Percentiles rank a stretch among this genome's conserved stretches.
These are phyloP conservation scores for Mellilla xanthometata DNA, from an alignment of 2,888 invertebrate species.

Conservation along the genomic window DNA sequence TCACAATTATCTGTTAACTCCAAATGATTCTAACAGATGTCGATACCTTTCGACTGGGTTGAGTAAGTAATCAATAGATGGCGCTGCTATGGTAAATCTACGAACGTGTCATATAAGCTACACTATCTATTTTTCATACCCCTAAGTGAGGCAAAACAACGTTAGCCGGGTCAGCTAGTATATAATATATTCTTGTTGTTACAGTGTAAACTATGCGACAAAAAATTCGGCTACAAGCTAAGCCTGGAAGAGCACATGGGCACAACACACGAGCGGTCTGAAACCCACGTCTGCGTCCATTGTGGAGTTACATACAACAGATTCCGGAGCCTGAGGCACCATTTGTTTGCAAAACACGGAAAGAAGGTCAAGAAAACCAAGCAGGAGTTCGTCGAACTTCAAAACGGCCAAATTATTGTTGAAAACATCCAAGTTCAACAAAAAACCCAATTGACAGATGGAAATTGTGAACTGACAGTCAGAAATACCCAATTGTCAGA, in stretches of 20 bases:
- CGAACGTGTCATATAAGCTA: too few relatives aligned
- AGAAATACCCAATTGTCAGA: background rate
- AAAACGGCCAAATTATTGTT: background rate
- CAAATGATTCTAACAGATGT: too few relatives aligned
- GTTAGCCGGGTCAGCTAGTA: background rate
- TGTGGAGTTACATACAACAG: slow-evolving; percentile 62
- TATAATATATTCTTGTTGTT: slow-evolving; percentile 28
- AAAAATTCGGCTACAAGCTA: slow-evolving; percentile 69
- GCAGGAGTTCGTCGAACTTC: slow-evolving; percentile 9
- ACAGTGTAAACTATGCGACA: slow-evolving; percentile 66
- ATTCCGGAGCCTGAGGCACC: slow-evolving; percentile 54
- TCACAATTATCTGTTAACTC: too few relatives aligned
- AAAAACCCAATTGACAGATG: background rate
- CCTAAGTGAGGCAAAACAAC: background rate
- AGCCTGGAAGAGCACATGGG: slow-evolving; percentile 66
- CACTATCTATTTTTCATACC: background rate
- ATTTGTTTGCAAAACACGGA: slow-evolving; percentile 55
- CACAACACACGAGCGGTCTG: slow-evolving; percentile 54
- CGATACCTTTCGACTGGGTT: too few relatives aligned
- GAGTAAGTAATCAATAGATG: too few relatives aligned
- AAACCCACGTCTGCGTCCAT: slow-evolving; percentile 47
- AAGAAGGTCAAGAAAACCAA: slow-evolving; percentile 29
- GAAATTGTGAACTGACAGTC: background rate
- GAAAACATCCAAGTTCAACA: background rate
- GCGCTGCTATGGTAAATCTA: too few relatives aligned